Evolutionary conservation across 37 sponge, comb jelly and placozoan genomes (phyloP), one percentile per base, ranked within the genome.

Genomic region (Cliona cf. orientalis): DNA sequence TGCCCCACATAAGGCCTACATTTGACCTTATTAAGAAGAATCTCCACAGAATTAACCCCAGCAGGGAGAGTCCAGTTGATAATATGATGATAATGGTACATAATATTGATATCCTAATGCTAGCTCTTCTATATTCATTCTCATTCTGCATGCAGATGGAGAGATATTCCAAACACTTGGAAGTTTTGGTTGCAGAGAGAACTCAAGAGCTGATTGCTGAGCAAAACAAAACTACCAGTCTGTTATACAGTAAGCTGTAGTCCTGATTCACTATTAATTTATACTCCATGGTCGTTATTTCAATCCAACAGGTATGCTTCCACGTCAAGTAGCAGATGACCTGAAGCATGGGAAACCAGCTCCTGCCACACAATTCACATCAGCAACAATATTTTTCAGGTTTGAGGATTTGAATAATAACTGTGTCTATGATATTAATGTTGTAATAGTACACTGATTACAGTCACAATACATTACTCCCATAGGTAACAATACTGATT

Each of bases 151-250:
- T 74, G 0, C 42, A 93, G 94, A 95, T 95, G 96, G 96, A 95
- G 79, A 95, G 90, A 44, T 95, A 95, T 58, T 92, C 93, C 0
- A 95, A 95, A 55, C 88, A 95, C 49, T 63, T 95, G 62, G 96
- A 95, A 66, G 77, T 78, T 11, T 68, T 95, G 28, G 96, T 95
- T 3, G 81, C 88, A 32, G 96, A 92, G 56, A 60, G 96, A 55
- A 95, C 96, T 36, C 87, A 89, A 28, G 96, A 92, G 41, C 74
- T 95, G 31, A 79, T 87, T 42, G 84, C 79, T 35, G 96, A 95
- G 66, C 85, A 92, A 75, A 78, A 95, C 62, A 92, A 89, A 78
- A 89, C 96, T 34, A 84, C 90, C 36, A 36, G 29, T 26, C 81
- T 95, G 17, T 76, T 95, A 0, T 86, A 95, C 84, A 92, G 93